A percentile compares a stretch with the other conserved stretches of the same genome.
Conservation (phyloP, 2,113 vertebrate genomes). For the Corythaeola cristata region DNA sequence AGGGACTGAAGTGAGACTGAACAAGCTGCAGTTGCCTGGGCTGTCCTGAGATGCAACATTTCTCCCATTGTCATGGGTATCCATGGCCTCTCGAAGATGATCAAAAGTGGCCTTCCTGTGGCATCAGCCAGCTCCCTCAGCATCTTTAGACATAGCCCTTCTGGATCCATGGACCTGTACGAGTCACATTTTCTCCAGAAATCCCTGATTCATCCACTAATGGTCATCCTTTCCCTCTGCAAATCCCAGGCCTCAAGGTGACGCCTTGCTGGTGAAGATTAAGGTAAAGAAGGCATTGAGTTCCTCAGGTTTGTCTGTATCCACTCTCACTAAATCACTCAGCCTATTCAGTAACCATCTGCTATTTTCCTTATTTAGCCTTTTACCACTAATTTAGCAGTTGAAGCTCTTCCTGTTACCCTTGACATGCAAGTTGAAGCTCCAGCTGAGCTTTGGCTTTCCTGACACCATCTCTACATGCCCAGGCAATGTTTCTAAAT, state of each 20-base stretch:
- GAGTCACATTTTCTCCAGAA: neutral
- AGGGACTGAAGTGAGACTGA: neutral
- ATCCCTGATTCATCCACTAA: neutral
- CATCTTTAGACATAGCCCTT: neutral
- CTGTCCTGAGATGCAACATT: neutral
- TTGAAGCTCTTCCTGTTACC: neutral
- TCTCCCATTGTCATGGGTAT: neutral
- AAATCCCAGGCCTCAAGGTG: neutral
- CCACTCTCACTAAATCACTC: neutral
- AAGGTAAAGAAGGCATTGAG: neutral
- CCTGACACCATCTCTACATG: neutral
- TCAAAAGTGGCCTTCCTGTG: neutral
- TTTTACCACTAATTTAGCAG: neutral
- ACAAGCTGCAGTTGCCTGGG: neutral
- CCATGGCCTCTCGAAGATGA: neutral
- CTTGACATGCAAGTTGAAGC: neutral
- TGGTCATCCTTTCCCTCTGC: neutral
- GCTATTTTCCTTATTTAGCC: neutral
- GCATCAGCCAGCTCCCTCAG: neutral
- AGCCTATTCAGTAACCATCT: neutral
- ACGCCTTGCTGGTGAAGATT: neutral
- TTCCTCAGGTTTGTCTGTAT: neutral
- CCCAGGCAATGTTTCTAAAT: neutral
- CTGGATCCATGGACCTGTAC: neutral
- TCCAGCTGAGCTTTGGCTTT: neutral